Percentiles rank a stretch among this genome's conserved stretches.
Evolutionary conservation across 2,888 invertebrate species (phyloP).

Genomic region (Drosophila diplacantha): DNA sequence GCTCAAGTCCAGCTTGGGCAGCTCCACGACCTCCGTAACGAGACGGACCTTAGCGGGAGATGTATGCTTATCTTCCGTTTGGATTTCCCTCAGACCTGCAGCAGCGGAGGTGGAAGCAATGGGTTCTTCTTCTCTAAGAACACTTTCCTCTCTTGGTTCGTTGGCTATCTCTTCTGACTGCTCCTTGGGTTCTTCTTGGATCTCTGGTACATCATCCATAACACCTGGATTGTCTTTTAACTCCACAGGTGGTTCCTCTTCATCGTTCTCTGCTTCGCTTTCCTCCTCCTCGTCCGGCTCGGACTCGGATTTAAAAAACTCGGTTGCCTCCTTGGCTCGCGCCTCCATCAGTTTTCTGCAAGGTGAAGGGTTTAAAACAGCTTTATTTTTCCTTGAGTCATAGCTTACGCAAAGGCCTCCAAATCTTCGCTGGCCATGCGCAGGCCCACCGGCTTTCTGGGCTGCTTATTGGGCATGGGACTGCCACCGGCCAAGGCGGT

Average conservation of each 20-base stretch:
- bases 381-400: background rate
- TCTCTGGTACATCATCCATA: conserved; percentile 5
- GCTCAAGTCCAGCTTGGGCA: conserved; percentile 69
- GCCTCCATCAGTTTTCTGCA: conserved; percentile 83
- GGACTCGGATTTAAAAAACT: conserved; percentile 86
- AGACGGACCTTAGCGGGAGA: conserved; percentile 41
- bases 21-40: conserved; percentile 61
- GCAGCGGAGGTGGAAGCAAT: conserved; percentile 22
- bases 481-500: conserved; percentile 48
- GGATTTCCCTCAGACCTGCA: conserved; percentile 2
- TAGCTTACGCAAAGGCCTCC: conserved; percentile 81
- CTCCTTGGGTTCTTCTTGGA: background rate
- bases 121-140: conserved; percentile 1
- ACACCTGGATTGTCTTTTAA: conserved; percentile 33
- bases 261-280: conserved; percentile 35
- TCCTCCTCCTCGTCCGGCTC: conserved; percentile 77
- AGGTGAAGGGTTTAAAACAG: background rate
- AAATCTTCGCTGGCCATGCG: conserved; percentile 85
- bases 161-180: background rate
- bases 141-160: background rate
- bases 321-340: conserved; percentile 85
- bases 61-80: background rate
- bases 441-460: conserved; percentile 72
- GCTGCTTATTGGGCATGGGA: conserved; percentile 50
- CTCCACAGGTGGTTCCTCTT: conserved; percentile 25